phyloP scores from a whole-genome alignment of 2,797 vertebrate genomes.

The Eptatretus atami region DNA sequence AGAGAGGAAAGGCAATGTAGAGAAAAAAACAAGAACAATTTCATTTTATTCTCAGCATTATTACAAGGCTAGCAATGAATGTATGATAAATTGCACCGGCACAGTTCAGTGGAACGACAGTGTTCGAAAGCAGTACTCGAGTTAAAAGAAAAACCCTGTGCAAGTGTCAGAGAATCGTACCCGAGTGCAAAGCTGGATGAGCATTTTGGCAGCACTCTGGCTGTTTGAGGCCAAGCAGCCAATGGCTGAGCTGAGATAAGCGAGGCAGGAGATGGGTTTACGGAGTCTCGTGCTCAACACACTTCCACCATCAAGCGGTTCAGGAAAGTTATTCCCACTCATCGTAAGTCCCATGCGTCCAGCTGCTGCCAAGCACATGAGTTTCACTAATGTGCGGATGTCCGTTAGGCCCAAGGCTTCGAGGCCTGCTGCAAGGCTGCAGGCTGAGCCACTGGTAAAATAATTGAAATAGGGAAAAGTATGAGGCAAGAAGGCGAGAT shows the following conservation, averaged over 20 bases:
- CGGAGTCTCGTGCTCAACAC: slow-evolving; percentile 34
- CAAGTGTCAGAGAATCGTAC: slow-evolving; percentile 12
- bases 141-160: too few relatives aligned
- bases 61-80: too few relatives aligned
- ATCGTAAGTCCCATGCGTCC: slow-evolving; percentile 74
- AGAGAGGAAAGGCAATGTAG: too few relatives aligned
- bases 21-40: too few relatives aligned
- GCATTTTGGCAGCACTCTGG: slow-evolving; percentile 57
- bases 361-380: slow-evolving; percentile 84
- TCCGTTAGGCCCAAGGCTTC: slow-evolving; percentile 76
- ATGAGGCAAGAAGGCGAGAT: slow-evolving; percentile 6
- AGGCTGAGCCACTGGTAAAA: slow-evolving; percentile 48
- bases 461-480: neutral
- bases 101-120: too few relatives aligned
- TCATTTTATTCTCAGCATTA: too few relatives aligned
- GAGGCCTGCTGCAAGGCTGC: slow-evolving; percentile 69
- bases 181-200: slow-evolving; percentile 83
- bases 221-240: slow-evolving; percentile 82
- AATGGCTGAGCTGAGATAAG: slow-evolving; percentile 80
- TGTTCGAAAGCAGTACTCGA: too few relatives aligned
- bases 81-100: too few relatives aligned
- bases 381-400: slow-evolving; percentile 62
- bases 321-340: slow-evolving; percentile 15
- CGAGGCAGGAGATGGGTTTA: slow-evolving; percentile 82
- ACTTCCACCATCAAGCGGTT: slow-evolving; percentile 22